phyloP scores from a whole-genome alignment of 2,797 vertebrate genomes.

The Nothura maculosa region DNA sequence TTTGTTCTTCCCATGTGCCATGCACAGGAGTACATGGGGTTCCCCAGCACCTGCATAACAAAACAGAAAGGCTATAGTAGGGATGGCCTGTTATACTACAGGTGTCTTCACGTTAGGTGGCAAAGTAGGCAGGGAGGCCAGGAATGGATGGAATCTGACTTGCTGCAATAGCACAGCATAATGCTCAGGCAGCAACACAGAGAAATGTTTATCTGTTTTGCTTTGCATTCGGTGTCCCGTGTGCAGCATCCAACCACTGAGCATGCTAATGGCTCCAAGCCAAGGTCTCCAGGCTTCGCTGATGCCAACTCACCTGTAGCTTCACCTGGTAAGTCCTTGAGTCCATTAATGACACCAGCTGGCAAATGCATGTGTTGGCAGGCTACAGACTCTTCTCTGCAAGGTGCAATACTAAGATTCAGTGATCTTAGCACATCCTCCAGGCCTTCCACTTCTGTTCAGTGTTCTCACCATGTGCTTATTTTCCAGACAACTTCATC shows the following conservation, averaged over 20 bases:
- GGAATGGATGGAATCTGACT: background rate
- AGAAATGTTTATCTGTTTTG: background rate
- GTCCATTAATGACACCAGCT: accelerated
- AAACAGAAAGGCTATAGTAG: background rate
- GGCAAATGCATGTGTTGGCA: background rate
- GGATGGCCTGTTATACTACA: background rate
- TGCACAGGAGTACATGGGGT: background rate
- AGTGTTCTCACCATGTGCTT: background rate
- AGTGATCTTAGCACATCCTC: background rate
- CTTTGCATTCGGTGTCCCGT: accelerated
- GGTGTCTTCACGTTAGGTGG: background rate
- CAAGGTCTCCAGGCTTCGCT: background rate
- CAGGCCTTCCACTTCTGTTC: background rate
- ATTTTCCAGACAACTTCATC: slow-evolving; percentile 88
- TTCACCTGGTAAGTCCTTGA: background rate
- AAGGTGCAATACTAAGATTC: background rate
- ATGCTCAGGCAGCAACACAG: background rate
- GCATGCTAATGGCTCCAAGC: background rate
- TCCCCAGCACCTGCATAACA: background rate
- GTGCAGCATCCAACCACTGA: background rate
- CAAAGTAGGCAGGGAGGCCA: background rate
- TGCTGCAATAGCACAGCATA: background rate
- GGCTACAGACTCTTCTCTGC: no score
- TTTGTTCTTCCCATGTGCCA: background rate
- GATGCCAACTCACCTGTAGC: background rate